phyloP scores from a whole-genome alignment of 2,888 invertebrate species.

The Tetrapedia diversipes region DNA sequence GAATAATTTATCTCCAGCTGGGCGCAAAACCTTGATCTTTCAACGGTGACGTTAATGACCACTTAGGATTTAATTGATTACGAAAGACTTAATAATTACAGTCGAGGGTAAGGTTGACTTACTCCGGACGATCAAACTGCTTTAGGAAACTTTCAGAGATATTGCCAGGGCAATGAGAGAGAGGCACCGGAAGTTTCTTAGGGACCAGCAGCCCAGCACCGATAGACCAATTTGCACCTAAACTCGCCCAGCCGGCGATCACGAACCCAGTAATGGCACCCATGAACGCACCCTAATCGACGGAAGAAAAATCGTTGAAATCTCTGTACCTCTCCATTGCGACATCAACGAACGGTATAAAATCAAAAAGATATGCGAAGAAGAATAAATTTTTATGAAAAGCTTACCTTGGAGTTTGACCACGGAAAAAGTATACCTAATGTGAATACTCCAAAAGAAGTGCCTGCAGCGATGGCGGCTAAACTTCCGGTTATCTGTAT shows the following conservation, averaged over 20 bases:
- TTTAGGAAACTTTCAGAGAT: conserved; percentile 73
- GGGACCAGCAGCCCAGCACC: conserved; percentile 86
- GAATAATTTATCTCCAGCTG: neutral
- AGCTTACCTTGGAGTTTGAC: conserved; percentile 87
- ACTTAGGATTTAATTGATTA: conserved; percentile 30
- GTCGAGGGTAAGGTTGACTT: conserved; percentile 31
- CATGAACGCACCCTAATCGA: conserved; percentile 78
- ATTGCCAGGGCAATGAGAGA: conserved; percentile 82
- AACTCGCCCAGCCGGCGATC: conserved; percentile 86
- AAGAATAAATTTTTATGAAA: neutral
- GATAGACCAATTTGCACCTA: conserved; percentile 88
- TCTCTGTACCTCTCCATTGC: conserved; percentile 1
- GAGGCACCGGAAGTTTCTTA: conserved; percentile 84
- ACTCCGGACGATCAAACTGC: conserved; percentile 70
- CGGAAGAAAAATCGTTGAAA: conserved; percentile 41
- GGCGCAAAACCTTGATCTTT: neutral
- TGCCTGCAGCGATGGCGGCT: conserved; percentile 92
- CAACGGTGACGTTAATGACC: neutral
- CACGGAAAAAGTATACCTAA: conserved; percentile 93
- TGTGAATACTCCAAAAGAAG: conserved; percentile 92
- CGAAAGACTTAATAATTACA: conserved; percentile 29
- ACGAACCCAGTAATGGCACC: conserved; percentile 87
- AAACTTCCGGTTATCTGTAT: conserved; percentile 87
- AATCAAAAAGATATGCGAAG: too few species aligned
- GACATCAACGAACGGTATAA: neutral